Evolutionary conservation across 2,888 invertebrate species (phyloP), one percentile per base, ranked within the genome.

Genomic region (Invenusta paracnida): DNA sequence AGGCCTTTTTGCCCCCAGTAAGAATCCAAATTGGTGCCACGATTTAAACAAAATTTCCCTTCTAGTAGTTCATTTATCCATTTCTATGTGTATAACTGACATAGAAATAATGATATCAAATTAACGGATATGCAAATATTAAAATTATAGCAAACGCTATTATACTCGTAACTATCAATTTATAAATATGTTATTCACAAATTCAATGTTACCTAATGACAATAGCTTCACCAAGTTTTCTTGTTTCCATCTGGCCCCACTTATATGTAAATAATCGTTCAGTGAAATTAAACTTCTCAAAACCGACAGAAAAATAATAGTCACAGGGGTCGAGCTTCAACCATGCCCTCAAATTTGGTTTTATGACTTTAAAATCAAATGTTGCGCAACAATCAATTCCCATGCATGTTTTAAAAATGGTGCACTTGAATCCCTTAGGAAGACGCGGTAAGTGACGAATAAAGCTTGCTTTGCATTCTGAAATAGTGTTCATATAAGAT

Each of bases 291-390:
- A 86, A 83, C 11, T 85, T 87, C 29, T 88, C 88, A 25, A 88
- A 86, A 0, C 86, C 86, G 1, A 88, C 81, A 67, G 85, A 86
- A 13, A 88, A 28, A 30, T 85, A 79, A 83, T 86, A 86, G 73
- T 87, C 86, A 67, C 89, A 89, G 0, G 88, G 86, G 29, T 89
- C 88, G 0, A 89, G 86, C 23, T 88, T 87, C 1, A 89, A 84
- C 83, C 87, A 88, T 0, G 88, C 88, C 17, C 84, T 84, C 66
- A 81, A 23, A 0, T 23, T 48, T n/a, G 84, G 84, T 83, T 84
- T 83, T 1, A 84, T 30, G 17, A 84, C 29, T n/a, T 84, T 84
- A 29, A 84, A 86, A 11, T 86, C 81, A 5, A 88, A 87, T 66
- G 87, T 82, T 11, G 85, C 48, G 82, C 88, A 88, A 29, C 88